Percentiles rank a stretch among this genome's conserved stretches.
These are phyloP conservation scores for Cistogaster globosa DNA, from an alignment of 2,888 invertebrate genomes.

Conservation along the genomic window DNA sequence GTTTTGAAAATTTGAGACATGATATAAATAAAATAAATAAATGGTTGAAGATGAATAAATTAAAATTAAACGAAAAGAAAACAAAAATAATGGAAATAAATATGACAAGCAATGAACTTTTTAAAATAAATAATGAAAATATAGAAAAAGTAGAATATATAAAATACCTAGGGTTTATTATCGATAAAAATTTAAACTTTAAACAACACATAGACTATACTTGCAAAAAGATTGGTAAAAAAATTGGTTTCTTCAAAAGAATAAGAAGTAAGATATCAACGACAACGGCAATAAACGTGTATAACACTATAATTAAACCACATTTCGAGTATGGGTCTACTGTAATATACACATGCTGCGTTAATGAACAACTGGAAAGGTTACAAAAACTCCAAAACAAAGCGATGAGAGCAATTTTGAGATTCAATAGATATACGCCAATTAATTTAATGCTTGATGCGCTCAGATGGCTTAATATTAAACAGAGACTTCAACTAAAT, in stretches of 20 bases:
- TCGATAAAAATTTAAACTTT: background rate
- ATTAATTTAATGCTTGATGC: background rate
- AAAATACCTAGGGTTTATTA: background rate
- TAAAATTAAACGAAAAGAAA: slow-evolving; percentile 3
- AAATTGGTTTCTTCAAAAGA: too few relatives aligned
- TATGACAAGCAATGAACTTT: background rate
- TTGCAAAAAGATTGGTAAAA: too few relatives aligned
- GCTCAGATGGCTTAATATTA: background rate
- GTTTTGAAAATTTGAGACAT: background rate
- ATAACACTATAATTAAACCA: too few relatives aligned
- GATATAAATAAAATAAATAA: background rate
- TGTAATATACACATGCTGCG: background rate
- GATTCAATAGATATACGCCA: background rate
- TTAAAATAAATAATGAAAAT: background rate
- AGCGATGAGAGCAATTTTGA: background rate
- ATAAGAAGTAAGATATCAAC: too few relatives aligned
- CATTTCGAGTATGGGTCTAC: too few relatives aligned
- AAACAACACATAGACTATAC: too few relatives aligned
- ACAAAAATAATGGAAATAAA: background rate
- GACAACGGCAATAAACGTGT: too few relatives aligned
- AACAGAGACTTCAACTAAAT: background rate
- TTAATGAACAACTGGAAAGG: background rate
- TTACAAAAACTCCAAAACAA: background rate
- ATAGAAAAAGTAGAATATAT: background rate
- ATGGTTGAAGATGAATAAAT: slow-evolving; percentile 5